Evolutionary conservation across 2,797 vertebrate species (phyloP).

Genomic region (Pterois miles): DNA sequence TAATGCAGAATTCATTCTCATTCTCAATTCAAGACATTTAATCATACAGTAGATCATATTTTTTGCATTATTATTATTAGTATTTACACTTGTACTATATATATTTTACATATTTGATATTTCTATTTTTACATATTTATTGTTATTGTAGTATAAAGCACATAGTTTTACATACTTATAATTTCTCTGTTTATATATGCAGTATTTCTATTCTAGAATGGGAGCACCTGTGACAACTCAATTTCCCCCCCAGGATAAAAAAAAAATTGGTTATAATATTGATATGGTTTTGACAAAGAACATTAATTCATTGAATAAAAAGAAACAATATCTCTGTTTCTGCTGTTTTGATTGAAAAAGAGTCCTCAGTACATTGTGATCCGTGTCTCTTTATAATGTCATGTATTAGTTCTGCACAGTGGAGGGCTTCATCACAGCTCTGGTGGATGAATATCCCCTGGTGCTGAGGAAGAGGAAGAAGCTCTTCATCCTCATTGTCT

Average conservation of each 20-base stretch:
- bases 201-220: neutral
- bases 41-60: too few relatives aligned
- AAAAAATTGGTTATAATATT: too few relatives aligned
- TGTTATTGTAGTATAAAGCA: neutral
- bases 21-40: too few relatives aligned
- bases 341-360: too few relatives aligned
- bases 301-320: neutral
- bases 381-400: neutral
- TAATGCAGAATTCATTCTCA: neutral
- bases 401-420: constrained; percentile 90
- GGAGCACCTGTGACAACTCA: neutral
- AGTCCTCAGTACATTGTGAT: neutral
- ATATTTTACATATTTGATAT: too few relatives aligned
- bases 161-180: neutral
- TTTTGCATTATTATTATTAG: rapidly evolving
- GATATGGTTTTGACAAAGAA: neutral
- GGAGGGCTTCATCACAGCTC: constrained; percentile 93
- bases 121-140: neutral
- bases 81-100: neutral
- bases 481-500: constrained; percentile 89
- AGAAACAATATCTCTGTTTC: neutral
- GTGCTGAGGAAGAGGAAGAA: constrained; percentile 90
- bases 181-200: neutral
- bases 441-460: constrained; percentile 90
- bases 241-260: too few relatives aligned